A percentile compares a stretch with the other conserved stretches of the same genome.
Conservation (phyloP, 2,888 invertebrate species). For the Schizaphis graminum region DNA sequence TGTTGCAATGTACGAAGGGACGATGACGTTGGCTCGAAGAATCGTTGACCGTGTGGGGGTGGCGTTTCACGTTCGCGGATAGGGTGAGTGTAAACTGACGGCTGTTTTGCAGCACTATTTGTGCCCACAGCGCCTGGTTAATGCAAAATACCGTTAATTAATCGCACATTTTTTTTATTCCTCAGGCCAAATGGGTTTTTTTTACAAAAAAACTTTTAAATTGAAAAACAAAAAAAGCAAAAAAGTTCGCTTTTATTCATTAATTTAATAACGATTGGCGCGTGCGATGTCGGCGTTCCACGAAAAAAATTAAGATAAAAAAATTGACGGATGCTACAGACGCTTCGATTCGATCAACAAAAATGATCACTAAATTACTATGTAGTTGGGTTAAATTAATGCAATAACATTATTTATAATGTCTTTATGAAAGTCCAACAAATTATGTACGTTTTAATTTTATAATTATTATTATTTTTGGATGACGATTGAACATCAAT, state of each 20-base stretch:
- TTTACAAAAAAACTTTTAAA: background rate
- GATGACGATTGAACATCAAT: background rate
- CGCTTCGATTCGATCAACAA: background rate
- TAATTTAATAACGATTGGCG: background rate
- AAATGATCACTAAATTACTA: background rate
- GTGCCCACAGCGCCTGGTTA: background rate
- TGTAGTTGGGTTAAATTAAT: background rate
- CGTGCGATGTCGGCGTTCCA: background rate
- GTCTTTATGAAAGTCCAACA: background rate
- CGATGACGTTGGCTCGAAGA: background rate
- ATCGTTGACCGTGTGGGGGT: background rate
- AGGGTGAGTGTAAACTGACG: background rate
- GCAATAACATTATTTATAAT: background rate
- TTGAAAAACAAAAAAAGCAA: constrained; percentile 4
- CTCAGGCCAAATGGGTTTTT: background rate
- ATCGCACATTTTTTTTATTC: constrained; percentile 9
- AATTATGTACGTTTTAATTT: background rate
- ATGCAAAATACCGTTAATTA: constrained; percentile 50
- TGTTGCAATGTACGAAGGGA: background rate
- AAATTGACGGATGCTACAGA: background rate
- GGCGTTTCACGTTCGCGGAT: background rate
- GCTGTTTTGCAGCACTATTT: constrained; percentile 25
- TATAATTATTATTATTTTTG: background rate
- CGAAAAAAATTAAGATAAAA: background rate
- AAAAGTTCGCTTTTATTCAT: background rate